Base-by-base conservation (phyloP, 92 coral and sea anemone genomes). In the Bergia puertoricense region DNA sequence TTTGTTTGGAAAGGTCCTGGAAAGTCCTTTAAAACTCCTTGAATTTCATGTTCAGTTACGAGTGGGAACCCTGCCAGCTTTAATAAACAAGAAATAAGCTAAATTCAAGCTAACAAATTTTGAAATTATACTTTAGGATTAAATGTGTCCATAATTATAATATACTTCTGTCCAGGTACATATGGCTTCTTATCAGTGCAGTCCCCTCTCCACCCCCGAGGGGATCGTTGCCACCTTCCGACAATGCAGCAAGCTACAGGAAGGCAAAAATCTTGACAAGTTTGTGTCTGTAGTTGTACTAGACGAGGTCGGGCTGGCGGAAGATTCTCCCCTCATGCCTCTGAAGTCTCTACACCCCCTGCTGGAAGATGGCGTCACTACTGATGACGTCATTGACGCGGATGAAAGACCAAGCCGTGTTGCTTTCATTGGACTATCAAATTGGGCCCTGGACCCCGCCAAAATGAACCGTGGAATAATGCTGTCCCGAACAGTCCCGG, bases 311-410 rank as follows among this genome's bases (percentile, higher is more conserved):
- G 95, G 95, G 5, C 76, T 93, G n/a, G 95, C 95, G 15, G 95
- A 93, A 86, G 95, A 93, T 67, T 93, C 95, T 8, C 93, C 95
- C 9, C 89, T 85, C 22, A 93, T 93, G 95, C 95, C 95, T 4
- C 81, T 93, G 76, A 93, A 93, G 79, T 81, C 95, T 22, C 85
- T 93, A 40, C 95, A 93, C 72, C 95, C 95, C 8, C 88, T 91
- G 13, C 81, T 93, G 72, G 95, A 93, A 74, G 95, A 93, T 89
- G 93, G 92, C 54, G 86, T 74, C 44, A 84, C 87, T 65, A 77
- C 91, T 3, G 93, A 91, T 39, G 89, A 86, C 56, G 89, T 88
- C 48, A 89, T 90, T 10, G 87, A 86, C 62, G 86, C 92, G 6
- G 92, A 80, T n/a, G 90, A 73, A 18, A 83, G 82, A 9, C 81